Percentiles rank a stretch among this genome's conserved stretches.
Conservation (phyloP, 2,888 invertebrate genomes). For the Trichacis sp. region DNA sequence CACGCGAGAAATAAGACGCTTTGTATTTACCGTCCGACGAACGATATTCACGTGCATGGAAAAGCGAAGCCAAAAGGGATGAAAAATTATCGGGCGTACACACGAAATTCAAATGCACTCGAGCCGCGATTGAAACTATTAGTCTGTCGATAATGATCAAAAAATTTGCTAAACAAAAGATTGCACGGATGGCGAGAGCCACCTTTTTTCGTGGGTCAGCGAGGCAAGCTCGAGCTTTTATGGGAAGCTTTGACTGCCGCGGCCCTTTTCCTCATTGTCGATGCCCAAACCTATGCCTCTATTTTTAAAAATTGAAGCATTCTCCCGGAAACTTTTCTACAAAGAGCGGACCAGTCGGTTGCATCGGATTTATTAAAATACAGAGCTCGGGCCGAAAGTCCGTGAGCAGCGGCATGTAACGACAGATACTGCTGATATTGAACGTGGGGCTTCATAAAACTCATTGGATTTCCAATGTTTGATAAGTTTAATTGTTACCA, state of each 20-base stretch:
- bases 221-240: conserved; percentile 42
- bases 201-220: conserved; percentile 65
- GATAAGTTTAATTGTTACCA: conserved; percentile 21
- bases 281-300: conserved; percentile 64
- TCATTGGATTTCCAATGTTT: conserved; percentile 33
- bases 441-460: conserved; percentile 24
- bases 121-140: conserved; percentile 55
- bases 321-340: conserved; percentile 40
- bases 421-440: conserved; percentile 24
- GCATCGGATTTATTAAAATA: conserved; percentile 68
- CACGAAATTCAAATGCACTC: conserved; percentile 66
- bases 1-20: conserved; percentile 19
- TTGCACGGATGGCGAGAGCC: conserved; percentile 67
- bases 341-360: conserved; percentile 52
- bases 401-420: conserved; percentile 31
- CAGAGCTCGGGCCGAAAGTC: conserved; percentile 39
- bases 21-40: conserved; percentile 50
- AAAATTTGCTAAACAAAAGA: conserved; percentile 69
- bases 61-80: conserved; percentile 40
- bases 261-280: conserved; percentile 63
- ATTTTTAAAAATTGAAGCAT: conserved; percentile 67
- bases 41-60: conserved; percentile 51
- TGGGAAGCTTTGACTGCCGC: conserved; percentile 46
- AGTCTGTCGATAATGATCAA: conserved; percentile 67
- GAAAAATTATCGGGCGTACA: conserved; percentile 48